Conservation (phyloP, 1,140 invertebrate species). For the silkworm (Bombyx mori) region ASM3026992v2 NC_085116.1:7831501-7832000, state of each 20-base stretch:
- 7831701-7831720: constrained; percentile 22
- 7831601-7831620: neutral
- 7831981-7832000: too few species aligned
- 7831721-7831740: constrained; percentile 35
- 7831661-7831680: constrained; percentile 19
- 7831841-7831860: too few species aligned
- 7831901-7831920: too few species aligned
- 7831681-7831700: constrained; percentile 6
- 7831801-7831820: neutral
- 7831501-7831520: too few species aligned
- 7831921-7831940: too few species aligned
- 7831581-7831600: neutral
- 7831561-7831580: neutral
- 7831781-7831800: too few species aligned
- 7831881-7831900: too few species aligned
- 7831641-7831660: neutral
- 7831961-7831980: too few species aligned
- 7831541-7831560: too few species aligned
- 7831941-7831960: too few species aligned
- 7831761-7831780: neutral
- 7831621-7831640: neutral
- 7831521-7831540: too few species aligned
- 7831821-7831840: neutral
- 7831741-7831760: constrained; percentile 22
- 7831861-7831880: too few species aligned